These are phyloP conservation scores for Heliconius ethilla DNA, from an alignment of 2,888 invertebrate genomes.

Conservation along the genomic window DNA sequence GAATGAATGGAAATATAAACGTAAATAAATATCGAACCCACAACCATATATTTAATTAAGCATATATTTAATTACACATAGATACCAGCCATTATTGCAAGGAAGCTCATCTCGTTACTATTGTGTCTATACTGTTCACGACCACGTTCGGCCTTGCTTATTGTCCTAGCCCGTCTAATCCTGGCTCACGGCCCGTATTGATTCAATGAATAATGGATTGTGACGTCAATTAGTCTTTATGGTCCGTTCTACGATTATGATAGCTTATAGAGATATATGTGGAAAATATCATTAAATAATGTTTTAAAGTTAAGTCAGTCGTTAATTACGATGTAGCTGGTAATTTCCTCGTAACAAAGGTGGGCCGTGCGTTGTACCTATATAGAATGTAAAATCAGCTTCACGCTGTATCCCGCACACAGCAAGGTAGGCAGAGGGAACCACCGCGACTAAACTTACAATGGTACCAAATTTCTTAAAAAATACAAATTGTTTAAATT, in stretches of 20 bases:
- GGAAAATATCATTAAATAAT: not conserved
- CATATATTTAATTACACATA: not conserved
- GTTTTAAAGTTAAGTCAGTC: not conserved
- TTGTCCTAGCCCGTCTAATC: slow-evolving; percentile 28
- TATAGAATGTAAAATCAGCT: too few species aligned
- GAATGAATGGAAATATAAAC: too few species aligned
- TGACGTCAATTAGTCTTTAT: slow-evolving; percentile 33
- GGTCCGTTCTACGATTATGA: slow-evolving; percentile 18
- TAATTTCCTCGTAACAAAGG: too few species aligned
- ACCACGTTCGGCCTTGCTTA: slow-evolving; percentile 24
- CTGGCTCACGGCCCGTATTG: slow-evolving; percentile 22
- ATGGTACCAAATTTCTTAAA: too few species aligned
- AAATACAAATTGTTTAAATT: too few species aligned
- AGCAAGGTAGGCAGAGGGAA: too few species aligned
- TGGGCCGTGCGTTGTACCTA: too few species aligned
- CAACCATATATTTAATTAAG: not conserved
- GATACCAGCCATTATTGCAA: not conserved
- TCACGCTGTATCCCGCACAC: too few species aligned
- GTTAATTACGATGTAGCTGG: not conserved
- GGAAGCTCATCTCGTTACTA: slow-evolving; percentile 4
- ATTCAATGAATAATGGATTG: slow-evolving; percentile 29
- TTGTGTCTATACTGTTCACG: slow-evolving; percentile 16
- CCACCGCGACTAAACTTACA: too few species aligned
- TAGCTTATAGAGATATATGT: slow-evolving; percentile 14
- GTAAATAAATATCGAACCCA: too few species aligned